Conservation (phyloP, 2,797 vertebrate genomes). For the Coregonus suidteri region DNA sequence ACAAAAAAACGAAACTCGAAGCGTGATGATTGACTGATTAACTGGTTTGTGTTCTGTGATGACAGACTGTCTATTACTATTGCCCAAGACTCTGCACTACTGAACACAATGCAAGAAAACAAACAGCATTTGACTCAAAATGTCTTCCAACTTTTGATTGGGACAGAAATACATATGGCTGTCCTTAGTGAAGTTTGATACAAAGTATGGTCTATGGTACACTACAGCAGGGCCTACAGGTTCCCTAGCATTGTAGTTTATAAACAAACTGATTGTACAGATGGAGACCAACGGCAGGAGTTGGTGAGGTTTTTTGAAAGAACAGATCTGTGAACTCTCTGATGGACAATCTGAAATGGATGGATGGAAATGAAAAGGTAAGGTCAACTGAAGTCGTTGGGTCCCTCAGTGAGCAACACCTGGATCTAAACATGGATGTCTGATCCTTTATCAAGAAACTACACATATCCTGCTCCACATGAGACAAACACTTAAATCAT, state of each 20-base stretch:
- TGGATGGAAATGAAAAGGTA: not conserved
- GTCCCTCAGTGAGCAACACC: not conserved
- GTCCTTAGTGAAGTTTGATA: slow-evolving; percentile 13
- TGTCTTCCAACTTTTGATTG: not conserved
- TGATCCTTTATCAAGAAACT: not conserved
- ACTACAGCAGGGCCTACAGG: not conserved
- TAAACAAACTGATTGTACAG: not conserved
- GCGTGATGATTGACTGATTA: slow-evolving; percentile 16
- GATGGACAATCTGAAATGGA: not conserved
- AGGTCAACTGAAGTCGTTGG: not conserved
- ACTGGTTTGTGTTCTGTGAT: slow-evolving; percentile 19
- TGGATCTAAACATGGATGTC: slow-evolving; percentile 4
- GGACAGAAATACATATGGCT: not conserved
- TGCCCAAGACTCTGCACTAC: slow-evolving; percentile 13
- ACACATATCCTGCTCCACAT: not conserved
- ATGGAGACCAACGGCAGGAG: not conserved
- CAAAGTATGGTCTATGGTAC: not conserved
- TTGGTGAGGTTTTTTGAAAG: not conserved
- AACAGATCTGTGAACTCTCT: not conserved
- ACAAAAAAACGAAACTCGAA: not conserved
- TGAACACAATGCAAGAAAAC: not conserved
- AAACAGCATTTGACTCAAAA: slow-evolving; percentile 4
- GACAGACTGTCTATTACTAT: not conserved
- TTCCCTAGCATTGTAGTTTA: not conserved
- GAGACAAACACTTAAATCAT: not conserved